Evolutionary conservation across 2,797 vertebrate species (phyloP), one percentile per base, ranked within the genome.

Genomic region (Danio jaintianensis): DNA sequence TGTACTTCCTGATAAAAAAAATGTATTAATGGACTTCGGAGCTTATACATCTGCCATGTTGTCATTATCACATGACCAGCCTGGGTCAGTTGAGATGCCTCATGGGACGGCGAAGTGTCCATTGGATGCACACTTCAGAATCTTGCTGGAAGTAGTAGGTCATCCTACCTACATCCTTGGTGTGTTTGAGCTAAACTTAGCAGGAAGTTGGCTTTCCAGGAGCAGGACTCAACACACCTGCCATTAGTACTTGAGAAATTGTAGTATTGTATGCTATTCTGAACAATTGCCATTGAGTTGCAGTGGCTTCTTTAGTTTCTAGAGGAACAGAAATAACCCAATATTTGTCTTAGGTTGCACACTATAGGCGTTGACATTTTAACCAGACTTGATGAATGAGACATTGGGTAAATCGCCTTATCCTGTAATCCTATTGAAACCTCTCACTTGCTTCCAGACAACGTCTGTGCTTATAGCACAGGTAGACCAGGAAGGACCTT

Each of bases 341-440:
- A 78, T 78, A 50, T 69, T 69, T 69, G n/a, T n/a, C 9, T 10
- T 50, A 29, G 4, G 16, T 55, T 69, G 63, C 22, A 77, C 58
- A 77, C 59, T 45, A 78, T 16, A 52, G 29, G 68, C 29, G 10
- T 70, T 71, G 58, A 63, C 16, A 43, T 55, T n/a, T 29, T 58
- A 63, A 45, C 42, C 56, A 45, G 67, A 58, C 43, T 4, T 79
- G 68, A 79, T 75, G 71, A 79, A 82, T 84, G 58, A 58, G 71
- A 66, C 12, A 8, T 67, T 64, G 62, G 43, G 72, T 64, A 75
- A 62, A 73, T 70, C 64, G 22, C 58, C 55, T 78, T 53, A 78
- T 79, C 66, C 18, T 42, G 47, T 83, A 85, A 81, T 82, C 79
- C 71, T 50, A 43, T 73, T 85, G 56, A 77, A 75, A 68, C 63